Conservation (phyloP, 2,797 vertebrate genomes). For the Meda fulgida region DNA sequence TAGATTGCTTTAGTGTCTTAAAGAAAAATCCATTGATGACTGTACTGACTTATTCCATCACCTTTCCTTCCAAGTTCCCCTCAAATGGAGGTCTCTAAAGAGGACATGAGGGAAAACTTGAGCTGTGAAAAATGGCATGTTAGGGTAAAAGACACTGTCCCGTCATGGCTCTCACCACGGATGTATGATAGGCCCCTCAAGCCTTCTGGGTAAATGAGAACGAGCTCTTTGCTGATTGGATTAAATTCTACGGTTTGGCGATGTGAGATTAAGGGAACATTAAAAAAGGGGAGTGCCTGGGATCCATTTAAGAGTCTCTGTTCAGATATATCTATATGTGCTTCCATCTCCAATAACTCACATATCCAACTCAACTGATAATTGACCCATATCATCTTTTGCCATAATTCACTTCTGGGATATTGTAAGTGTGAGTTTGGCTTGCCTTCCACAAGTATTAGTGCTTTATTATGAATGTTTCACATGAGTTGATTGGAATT, state of each 20-base stretch:
- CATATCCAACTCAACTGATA: slow-evolving; percentile 34
- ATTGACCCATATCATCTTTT: slow-evolving; percentile 58
- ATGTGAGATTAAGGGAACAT: slow-evolving; percentile 53
- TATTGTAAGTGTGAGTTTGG: slow-evolving; percentile 47
- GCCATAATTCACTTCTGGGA: slow-evolving; percentile 55
- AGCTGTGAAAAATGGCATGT: slow-evolving; percentile 47
- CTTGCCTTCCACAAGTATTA: slow-evolving; percentile 47
- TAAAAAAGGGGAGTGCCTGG: slow-evolving; percentile 53
- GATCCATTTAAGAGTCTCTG: slow-evolving; percentile 55
- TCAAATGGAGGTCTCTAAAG: slow-evolving; percentile 37
- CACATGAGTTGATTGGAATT: slow-evolving; percentile 45
- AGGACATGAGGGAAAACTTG: slow-evolving; percentile 25
- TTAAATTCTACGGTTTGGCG: slow-evolving; percentile 50
- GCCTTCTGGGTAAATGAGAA: slow-evolving; percentile 56
- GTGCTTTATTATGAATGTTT: slow-evolving; percentile 49
- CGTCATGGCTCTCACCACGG: slow-evolving; percentile 36
- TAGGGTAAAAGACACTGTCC: slow-evolving; percentile 33
- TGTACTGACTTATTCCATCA: slow-evolving; percentile 23
- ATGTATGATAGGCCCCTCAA: slow-evolving; percentile 43
- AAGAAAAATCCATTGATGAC: slow-evolving; percentile 43
- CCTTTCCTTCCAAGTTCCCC: slow-evolving; percentile 27
- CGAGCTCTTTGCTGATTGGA: slow-evolving; percentile 59
- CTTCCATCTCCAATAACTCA: slow-evolving; percentile 41
- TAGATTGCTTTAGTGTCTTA: slow-evolving; percentile 29
- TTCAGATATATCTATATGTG: slow-evolving; percentile 54